Evolutionary conservation across 1,140 invertebrate genomes (phyloP).

Genomic region (Trichomalopsis sarcophagae): DNA sequence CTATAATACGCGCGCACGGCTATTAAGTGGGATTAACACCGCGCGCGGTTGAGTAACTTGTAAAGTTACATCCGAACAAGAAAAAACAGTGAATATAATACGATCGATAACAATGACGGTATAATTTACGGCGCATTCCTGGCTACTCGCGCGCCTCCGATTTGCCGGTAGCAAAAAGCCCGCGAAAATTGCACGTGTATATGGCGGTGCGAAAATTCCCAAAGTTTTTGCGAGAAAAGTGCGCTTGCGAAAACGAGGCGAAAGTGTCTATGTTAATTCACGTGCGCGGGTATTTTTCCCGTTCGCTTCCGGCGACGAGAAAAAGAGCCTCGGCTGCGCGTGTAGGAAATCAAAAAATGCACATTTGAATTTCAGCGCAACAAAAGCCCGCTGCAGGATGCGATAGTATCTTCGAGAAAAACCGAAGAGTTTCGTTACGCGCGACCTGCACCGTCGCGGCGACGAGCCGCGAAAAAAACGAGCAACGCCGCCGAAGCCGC

Average conservation of each 20-base stretch:
- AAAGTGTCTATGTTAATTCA: constrained; percentile 13
- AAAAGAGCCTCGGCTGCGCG: background rate
- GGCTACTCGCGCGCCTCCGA: background rate
- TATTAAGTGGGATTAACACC: too few species aligned
- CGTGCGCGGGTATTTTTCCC: background rate
- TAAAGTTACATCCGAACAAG: too few species aligned
- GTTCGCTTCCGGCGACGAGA: constrained; percentile 14
- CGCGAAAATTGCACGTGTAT: background rate
- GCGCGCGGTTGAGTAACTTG: too few species aligned
- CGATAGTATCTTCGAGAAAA: constrained; percentile 39
- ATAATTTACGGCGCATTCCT: background rate
- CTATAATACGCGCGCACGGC: too few species aligned
- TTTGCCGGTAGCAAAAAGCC: background rate
- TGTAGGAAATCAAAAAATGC: constrained; percentile 27
- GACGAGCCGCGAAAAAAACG: background rate
- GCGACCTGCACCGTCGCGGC: background rate
- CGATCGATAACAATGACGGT: too few species aligned
- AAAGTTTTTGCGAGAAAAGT: constrained; percentile 15
- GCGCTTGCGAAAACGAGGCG: too few species aligned
- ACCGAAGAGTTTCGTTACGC: constrained; percentile 44
- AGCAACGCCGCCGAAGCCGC: background rate
- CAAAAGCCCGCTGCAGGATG: background rate
- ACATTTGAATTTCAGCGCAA: constrained; percentile 25
- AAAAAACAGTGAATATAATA: too few species aligned
- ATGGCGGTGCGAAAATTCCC: constrained; percentile 32